Evolutionary conservation across 2,888 invertebrate genomes (phyloP).

Genomic region (Abrostola tripartita): DNA sequence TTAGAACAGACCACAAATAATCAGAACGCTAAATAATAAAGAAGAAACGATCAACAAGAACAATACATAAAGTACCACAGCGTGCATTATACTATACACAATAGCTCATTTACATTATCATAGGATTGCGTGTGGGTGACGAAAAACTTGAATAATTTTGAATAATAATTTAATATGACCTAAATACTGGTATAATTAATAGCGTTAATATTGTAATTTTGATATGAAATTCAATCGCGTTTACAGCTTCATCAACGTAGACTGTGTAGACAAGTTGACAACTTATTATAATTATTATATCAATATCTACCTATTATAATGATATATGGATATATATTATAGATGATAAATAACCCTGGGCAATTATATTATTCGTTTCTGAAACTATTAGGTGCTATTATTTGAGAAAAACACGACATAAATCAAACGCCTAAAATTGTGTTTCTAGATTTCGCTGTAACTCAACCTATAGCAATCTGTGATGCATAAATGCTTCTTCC

Average conservation of each 20-base stretch:
- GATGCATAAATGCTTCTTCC: too few species aligned
- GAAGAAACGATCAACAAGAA: conserved; percentile 3
- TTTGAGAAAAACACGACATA: too few species aligned
- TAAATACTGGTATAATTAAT: conserved; percentile 24
- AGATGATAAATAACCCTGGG: too few species aligned
- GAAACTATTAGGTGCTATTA: too few species aligned
- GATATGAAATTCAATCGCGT: conserved; percentile 5
- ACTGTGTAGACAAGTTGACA: not conserved
- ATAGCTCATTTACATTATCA: conserved; percentile 33
- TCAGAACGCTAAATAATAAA: conserved; percentile 10
- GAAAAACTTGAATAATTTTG: conserved; percentile 37
- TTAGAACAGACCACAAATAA: conserved; percentile 3
- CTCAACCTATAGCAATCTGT: too few species aligned
- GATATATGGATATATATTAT: too few species aligned
- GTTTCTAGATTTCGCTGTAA: too few species aligned
- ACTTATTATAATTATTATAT: too few species aligned
- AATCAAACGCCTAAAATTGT: too few species aligned
- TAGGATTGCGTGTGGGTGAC: conserved; percentile 11
- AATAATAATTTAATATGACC: conserved; percentile 38
- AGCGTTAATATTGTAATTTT: conserved; percentile 8
- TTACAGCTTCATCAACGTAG: conserved; percentile 1
- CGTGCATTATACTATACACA: conserved; percentile 20
- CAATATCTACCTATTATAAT: too few species aligned
- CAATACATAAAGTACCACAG: conserved; percentile 16
- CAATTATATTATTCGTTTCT: too few species aligned